A percentile compares a stretch with the other conserved stretches of the same genome.
Evolutionary conservation across 2,888 invertebrate genomes (phyloP).

Genomic region (Deroplatys truncata): DNA sequence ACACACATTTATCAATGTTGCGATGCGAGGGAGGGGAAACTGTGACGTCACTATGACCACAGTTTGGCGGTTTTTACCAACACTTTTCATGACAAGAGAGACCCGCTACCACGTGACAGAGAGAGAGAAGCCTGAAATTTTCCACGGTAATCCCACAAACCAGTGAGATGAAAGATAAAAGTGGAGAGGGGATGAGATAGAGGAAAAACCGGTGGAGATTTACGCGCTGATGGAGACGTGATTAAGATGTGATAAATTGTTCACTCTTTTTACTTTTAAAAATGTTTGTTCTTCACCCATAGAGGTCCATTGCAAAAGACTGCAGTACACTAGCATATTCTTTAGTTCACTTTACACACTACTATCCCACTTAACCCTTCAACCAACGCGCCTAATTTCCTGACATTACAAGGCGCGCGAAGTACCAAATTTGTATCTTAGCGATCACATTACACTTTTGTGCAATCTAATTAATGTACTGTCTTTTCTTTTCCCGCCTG

Average conservation of each 20-base stretch:
- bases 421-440: too few species aligned
- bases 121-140: background rate
- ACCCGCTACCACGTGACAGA: background rate
- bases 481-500: too few species aligned
- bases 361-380: too few species aligned
- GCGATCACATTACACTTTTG: too few species aligned
- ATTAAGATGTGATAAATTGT: conserved; percentile 8
- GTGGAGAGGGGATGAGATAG: background rate
- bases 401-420: too few species aligned
- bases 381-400: too few species aligned
- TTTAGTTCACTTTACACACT: background rate
- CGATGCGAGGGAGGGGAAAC: background rate
- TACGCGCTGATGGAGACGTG: background rate
- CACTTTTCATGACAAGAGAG: conserved; percentile 7
- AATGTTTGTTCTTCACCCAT: background rate
- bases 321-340: background rate
- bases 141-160: conserved; percentile 1
- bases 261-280: background rate
- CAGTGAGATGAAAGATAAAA: conserved; percentile 1
- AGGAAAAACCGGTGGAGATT: background rate
- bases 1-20: conserved; percentile 27
- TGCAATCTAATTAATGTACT: too few species aligned
- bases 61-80: conserved; percentile 27
- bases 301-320: background rate
- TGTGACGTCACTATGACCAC: conserved; percentile 17